Evolutionary conservation across 2,113 vertebrate species (phyloP).

Genomic region (Nesoenas mayeri): DNA sequence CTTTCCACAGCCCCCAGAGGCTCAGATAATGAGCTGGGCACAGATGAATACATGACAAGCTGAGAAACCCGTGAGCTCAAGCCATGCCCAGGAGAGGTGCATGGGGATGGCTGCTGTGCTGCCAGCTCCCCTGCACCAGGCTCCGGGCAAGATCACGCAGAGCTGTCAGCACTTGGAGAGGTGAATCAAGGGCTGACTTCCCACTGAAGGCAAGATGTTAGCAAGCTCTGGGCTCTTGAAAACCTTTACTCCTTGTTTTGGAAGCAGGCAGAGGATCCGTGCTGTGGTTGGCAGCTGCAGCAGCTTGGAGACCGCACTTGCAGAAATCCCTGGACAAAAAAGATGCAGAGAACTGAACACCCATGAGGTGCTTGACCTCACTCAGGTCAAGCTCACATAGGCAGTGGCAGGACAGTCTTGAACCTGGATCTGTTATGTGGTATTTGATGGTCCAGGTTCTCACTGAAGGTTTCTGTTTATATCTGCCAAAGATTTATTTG

Average conservation of each 20-base stretch:
- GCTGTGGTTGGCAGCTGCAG: neutral
- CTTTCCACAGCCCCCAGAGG: neutral
- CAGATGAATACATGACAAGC: neutral
- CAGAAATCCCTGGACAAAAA: neutral
- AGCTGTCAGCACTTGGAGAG: neutral
- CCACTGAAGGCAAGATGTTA: neutral
- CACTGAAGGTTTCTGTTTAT: neutral
- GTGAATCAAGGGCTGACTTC: neutral
- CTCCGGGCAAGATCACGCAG: neutral
- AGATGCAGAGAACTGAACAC: neutral
- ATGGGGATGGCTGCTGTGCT: neutral
- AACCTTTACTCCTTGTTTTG: neutral
- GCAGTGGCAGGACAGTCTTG: neutral
- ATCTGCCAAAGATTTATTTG: neutral
- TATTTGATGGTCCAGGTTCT: neutral
- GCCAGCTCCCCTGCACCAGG: accelerated
- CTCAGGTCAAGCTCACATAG: neutral
- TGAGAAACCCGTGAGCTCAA: neutral
- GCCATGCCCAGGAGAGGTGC: accelerated
- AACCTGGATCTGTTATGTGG: neutral
- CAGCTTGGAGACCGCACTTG: neutral
- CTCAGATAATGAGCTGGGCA: neutral
- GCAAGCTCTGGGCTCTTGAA: neutral
- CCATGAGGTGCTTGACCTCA: neutral
- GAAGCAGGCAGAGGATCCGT: neutral